Base-by-base conservation (phyloP, 1,140 invertebrate genomes). In the Copidosoma floridanum region DNA sequence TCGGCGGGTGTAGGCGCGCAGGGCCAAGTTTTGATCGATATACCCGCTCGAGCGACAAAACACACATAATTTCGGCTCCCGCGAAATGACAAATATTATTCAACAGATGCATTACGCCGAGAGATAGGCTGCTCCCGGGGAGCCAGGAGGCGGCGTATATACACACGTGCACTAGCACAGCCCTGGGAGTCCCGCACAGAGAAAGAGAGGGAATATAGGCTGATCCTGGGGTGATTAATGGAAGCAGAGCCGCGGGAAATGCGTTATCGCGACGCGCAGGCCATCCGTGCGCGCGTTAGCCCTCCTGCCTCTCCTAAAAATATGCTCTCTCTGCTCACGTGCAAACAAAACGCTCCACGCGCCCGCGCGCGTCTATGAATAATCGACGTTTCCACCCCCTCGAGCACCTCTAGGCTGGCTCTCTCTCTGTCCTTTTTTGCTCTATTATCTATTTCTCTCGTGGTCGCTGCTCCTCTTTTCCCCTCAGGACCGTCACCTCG, bases 61-160 rank as follows among this genome's bases (percentile, higher is more conserved):
- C 29, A 23, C 32, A 21, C 38, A 57, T 48, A 57, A 35, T 18
- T 40, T 59, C 26, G 18, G n/a, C 6, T 32, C 29, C 23, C 18
- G 35, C 41, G 6, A 24, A 51, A 54, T 29, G 32, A 50, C 52
- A 56, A 63, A 60, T 51, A 66, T 66, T 64, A 56, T 64, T 59
- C 57, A 51, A 38, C 40, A 46, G 26, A 37, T 52, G 50, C 43
- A 46, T 27, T 44, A 46, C 29, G 18, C 18, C 21, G 32, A 3
- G 38, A 10, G 16, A n/a, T n/a, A n/a, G n/a, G n/a, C n/a, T n/a
- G n/a, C n/a, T n/a, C n/a, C n/a, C n/a, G n/a, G n/a, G 12, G 51
- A 35, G 37, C 38, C 26, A 53, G 51, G 14, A n/a, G n/a, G 37
- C 6, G 11, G 23, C 35, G 18, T 16, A 8, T 3, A 12, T 23